Conservation (phyloP, 2,888 invertebrate genomes). For the Yponomeuta sedellus region DNA sequence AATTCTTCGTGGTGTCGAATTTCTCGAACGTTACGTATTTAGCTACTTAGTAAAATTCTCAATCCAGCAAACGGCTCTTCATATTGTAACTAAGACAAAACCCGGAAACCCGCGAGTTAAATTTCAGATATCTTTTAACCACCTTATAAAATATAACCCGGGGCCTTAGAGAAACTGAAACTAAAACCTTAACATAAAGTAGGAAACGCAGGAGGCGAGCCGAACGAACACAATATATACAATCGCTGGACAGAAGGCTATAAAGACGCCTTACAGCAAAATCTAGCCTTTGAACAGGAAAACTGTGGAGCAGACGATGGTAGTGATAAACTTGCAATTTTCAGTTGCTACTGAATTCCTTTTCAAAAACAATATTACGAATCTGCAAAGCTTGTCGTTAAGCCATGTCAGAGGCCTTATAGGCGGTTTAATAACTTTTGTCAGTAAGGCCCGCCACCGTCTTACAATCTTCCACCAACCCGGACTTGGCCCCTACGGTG, state of each 20-base stretch:
- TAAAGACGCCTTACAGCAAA: constrained; percentile 59
- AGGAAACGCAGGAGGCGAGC: constrained; percentile 34
- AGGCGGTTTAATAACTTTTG: too few species aligned
- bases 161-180: constrained; percentile 2
- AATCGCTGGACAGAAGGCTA: constrained; percentile 55
- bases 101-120: not conserved
- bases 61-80: too few species aligned
- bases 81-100: not conserved
- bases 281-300: constrained; percentile 40
- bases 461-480: too few species aligned
- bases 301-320: constrained; percentile 23
- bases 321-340: not conserved
- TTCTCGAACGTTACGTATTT: too few species aligned
- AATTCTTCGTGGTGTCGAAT: too few species aligned
- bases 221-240: constrained; percentile 29
- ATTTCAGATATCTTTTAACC: not conserved
- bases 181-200: constrained; percentile 26
- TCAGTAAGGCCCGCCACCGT: too few species aligned
- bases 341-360: not conserved
- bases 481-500: too few species aligned
- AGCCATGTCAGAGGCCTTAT: too few species aligned
- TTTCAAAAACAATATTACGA: too few species aligned
- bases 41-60: too few species aligned
- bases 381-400: too few species aligned
- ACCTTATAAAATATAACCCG: not conserved